Percentiles rank a stretch among this genome's conserved stretches.
phyloP scores from a whole-genome alignment of 2,113 vertebrate genomes.

The Eira barbara region DNA sequence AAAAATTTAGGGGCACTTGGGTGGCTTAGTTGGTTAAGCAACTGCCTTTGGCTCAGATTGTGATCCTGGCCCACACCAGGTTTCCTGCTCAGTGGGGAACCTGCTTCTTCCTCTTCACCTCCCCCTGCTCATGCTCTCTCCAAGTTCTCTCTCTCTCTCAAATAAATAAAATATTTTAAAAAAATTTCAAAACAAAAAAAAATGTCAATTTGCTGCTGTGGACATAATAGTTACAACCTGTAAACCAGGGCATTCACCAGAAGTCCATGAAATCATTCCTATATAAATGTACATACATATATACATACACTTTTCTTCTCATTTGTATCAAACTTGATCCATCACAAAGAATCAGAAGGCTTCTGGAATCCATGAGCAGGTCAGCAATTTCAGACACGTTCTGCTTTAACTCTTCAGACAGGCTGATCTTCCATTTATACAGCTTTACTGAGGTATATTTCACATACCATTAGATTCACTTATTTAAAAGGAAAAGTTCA shows the following conservation, averaged over 20 bases:
- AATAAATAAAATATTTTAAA: not conserved
- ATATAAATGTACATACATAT: not conserved
- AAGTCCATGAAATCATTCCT: not conserved
- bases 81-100: not conserved
- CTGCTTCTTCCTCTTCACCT: not conserved
- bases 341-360: not conserved
- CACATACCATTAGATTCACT: conserved; percentile 43
- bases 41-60: not conserved
- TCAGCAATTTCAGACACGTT: not conserved
- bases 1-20: not conserved
- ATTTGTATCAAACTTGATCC: not conserved
- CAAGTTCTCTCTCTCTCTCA: not conserved
- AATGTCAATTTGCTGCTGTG: not conserved
- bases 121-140: not conserved
- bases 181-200: not conserved
- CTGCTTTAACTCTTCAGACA: not conserved
- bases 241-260: not conserved
- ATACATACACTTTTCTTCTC: not conserved
- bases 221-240: not conserved
- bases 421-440: not conserved
- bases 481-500: conserved; percentile 29
- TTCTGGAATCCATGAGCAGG: not conserved
- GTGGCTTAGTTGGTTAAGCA: not conserved
- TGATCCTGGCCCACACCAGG: not conserved
- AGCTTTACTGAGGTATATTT: conserved; percentile 26